phyloP scores from a whole-genome alignment of 2,797 vertebrate genomes.

The Yasuhikotakia modesta region DNA sequence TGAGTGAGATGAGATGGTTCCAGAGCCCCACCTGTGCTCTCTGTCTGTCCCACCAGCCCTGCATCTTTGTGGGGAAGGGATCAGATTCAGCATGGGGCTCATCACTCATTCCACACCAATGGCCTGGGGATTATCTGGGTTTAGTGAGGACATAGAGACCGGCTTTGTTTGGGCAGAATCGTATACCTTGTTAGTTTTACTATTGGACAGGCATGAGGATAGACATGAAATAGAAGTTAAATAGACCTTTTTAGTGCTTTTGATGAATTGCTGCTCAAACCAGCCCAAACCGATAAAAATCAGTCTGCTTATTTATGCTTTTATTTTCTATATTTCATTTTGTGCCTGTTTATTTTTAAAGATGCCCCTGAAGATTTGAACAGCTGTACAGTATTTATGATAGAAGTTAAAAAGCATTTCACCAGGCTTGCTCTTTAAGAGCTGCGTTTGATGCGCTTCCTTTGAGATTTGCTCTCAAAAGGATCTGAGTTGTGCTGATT shows the following conservation, averaged over 20 bases:
- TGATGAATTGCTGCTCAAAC: not conserved
- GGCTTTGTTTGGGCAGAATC: not conserved
- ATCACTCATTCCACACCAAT: conserved; percentile 67
- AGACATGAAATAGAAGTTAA: not conserved
- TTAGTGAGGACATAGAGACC: conserved; percentile 33
- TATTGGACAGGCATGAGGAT: not conserved
- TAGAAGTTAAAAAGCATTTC: conserved; percentile 26
- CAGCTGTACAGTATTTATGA: conserved; percentile 7
- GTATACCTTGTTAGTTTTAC: not conserved
- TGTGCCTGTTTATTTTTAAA: conserved; percentile 4
- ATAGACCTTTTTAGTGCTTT: not conserved
- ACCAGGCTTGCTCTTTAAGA: conserved; percentile 24
- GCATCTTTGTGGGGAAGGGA: conserved; percentile 70
- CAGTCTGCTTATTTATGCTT: not conserved
- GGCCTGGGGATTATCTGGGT: conserved; percentile 71
- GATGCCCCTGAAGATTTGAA: not conserved
- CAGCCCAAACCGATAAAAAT: not conserved
- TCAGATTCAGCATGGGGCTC: conserved; percentile 72
- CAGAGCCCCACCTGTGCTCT: conserved; percentile 78
- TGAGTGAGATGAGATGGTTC: conserved; percentile 74
- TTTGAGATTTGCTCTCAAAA: conserved; percentile 30
- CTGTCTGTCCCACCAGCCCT: conserved; percentile 68
- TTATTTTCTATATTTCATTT: not conserved
- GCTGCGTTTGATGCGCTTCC: conserved; percentile 17
- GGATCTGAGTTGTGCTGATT: conserved; percentile 14